Evolutionary conservation across 2,888 invertebrate genomes (phyloP).

Genomic region (Hirtodrosophila cameraria): DNA sequence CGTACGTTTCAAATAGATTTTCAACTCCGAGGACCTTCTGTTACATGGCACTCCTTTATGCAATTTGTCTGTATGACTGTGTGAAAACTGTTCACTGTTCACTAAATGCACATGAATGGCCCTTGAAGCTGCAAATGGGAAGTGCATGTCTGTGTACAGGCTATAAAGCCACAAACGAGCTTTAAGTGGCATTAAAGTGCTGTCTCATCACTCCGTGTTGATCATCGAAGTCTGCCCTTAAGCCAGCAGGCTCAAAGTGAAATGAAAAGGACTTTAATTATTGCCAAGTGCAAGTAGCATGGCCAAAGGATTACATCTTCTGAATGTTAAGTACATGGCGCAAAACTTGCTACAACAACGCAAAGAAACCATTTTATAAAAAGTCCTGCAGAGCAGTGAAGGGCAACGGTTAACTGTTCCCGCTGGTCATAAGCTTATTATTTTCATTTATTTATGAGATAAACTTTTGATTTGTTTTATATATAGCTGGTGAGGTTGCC

Average conservation of each 20-base stretch:
- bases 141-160: conserved; percentile 2
- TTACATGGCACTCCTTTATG: background rate
- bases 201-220: conserved; percentile 4
- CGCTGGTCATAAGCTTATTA: conserved; percentile 39
- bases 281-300: conserved; percentile 19
- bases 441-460: conserved; percentile 69
- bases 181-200: conserved; percentile 9
- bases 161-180: background rate
- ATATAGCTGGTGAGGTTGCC: conserved; percentile 11
- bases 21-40: conserved; percentile 2
- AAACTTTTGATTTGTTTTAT: conserved; percentile 72
- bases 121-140: background rate
- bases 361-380: conserved; percentile 24
- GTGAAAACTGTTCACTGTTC: conserved; percentile 1
- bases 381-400: too few species aligned
- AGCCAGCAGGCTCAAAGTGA: background rate
- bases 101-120: conserved; percentile 3
- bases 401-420: conserved; percentile 33
- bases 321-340: conserved; percentile 17
- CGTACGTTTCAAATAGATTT: conserved; percentile 49
- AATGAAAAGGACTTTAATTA: conserved; percentile 48
- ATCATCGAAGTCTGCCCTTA: conserved; percentile 8
- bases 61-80: conserved; percentile 3
- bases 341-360: conserved; percentile 6
- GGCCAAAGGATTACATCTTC: conserved; percentile 12